Base-by-base conservation (phyloP, 2,888 invertebrate species). In the Stenichneumon culpator region DNA sequence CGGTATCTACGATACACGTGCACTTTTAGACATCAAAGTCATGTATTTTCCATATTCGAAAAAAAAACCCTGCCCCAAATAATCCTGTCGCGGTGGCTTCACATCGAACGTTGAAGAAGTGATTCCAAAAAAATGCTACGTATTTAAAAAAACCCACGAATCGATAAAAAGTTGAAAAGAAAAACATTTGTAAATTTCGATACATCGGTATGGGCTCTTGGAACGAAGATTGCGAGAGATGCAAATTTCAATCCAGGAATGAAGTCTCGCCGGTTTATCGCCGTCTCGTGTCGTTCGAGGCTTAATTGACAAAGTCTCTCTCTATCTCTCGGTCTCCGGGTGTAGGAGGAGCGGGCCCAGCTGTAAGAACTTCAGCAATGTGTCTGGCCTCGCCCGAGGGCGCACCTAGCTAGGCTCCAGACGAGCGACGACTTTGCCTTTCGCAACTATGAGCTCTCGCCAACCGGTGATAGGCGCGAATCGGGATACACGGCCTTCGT, bases 311-410 rank as follows among this genome's bases (percentile, higher is more conserved):
- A 63, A 16, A 68, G 65, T 75, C 47, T 52, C n/a, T 47, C 14
- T 47, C 44, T 47, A 47, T 1, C 44, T 47, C 44, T 47, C 16
- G 44, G 67, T 75, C 47, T 54, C 9, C 70, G 54, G 65, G 54
- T 77, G 77, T 32, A 50, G 36, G 22, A 39, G 39, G 22, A 39
- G 25, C 11, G 9, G 9, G 50, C n/a, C 4, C 7, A 22, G 36
- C 32, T 7, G 36, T 16, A 52, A 32, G 16, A 77, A 50, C 65
- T 77, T 77, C 67, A 22, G 74, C 54, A 74, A 78, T 77, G 6
- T 47, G 84, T 84, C 78, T 82, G 82, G 84, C 82, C 81, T 82
- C 84, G 82, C 84, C 84, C 74, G 47, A 69, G 54, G 82, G 52
- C 84, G 78, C 82, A 82, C 84, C 81, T 82, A 22, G 14, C 44